phyloP scores from a whole-genome alignment of 2,113 vertebrate species.

The Chaetops frenatus region DNA sequence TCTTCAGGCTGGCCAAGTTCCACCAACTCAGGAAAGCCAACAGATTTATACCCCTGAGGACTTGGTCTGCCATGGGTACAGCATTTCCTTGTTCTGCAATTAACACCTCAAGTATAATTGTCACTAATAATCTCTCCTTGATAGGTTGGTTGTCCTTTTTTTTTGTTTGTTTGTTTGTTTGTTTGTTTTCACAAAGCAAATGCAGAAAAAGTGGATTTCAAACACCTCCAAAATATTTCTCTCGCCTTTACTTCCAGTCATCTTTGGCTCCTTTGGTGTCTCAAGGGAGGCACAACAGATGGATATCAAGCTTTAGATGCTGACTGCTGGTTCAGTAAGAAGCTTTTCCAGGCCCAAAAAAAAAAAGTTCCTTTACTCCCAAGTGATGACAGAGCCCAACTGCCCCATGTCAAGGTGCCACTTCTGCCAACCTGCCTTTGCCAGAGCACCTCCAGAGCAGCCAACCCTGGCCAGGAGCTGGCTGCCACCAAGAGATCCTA shows the following conservation, averaged over 20 bases:
- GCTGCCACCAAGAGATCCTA: not conserved
- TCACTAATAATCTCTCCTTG: constrained; percentile 55
- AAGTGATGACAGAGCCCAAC: not conserved
- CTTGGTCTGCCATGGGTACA: constrained; percentile 33
- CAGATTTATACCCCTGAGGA: not conserved
- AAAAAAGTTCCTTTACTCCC: not conserved
- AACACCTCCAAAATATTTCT: not conserved
- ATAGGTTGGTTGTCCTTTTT: not conserved
- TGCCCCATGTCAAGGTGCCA: not conserved
- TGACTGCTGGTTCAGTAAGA: not conserved
- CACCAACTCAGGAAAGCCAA: not conserved
- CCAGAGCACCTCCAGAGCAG: not conserved
- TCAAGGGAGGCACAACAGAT: not conserved
- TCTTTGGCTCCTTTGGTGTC: not conserved
- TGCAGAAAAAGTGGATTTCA: not conserved
- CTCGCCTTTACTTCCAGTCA: not conserved
- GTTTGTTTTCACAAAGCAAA: constrained; percentile 13
- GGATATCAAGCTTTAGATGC: not conserved
- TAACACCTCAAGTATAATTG: constrained; percentile 69
- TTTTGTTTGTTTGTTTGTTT: not conserved
- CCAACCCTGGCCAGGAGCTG: not conserved
- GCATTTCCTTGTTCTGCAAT: constrained; percentile 76
- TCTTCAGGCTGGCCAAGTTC: constrained; percentile 37
- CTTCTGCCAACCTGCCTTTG: not conserved
- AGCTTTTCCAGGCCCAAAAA: not conserved